Evolutionary conservation across 2,797 vertebrate genomes (phyloP), one percentile per base, ranked within the genome.

Genomic region (Rhinoraja longicauda): DNA sequence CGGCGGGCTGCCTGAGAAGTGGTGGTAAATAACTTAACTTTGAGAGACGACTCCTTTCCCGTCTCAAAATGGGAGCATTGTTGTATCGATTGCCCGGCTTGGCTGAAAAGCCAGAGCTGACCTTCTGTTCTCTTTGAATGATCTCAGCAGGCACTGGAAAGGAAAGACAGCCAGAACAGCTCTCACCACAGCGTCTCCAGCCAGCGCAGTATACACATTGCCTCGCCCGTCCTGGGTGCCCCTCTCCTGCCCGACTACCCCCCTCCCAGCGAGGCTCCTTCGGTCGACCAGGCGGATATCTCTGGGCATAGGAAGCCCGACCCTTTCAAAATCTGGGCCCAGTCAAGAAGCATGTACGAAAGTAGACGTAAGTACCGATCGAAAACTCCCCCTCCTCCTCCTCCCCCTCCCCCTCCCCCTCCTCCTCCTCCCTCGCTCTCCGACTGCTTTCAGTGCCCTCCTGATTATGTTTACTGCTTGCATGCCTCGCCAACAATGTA

Each of bases 261-360:
- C 94, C 26, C 95, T 90, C 95, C 97, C 3, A 95, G 96, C 1
- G 95, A 96, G 91, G 96, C 97, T 0, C 97, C 98, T 0, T 93
- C 95, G 67, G 95, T 97, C 0, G 97, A 97, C 70, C 96, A 96
- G 73, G 96, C 96, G 0, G 98, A 99, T 97, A 95, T 95, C 93
- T 95, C 98, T 94, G 97, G 97, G 95, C 98, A 98, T 96, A 99
- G 98, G 94, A 99, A 99, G 96, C 99, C 99, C 36, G 99, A 99
- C 96, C 99, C 98, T 1, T 99, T 99, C 97, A 99, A 99, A 97
- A 99, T 99, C 97, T 99, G 99, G 99, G 98, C 98, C 95, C 98
- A 99, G 97, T 99, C 98, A 95, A 99, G 99, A 98, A 99, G 98
- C 98, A 99, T 99, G 99, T 99, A 99, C 98, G 99, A 99, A 98